Conservation (phyloP, 2,113 vertebrate genomes). For the Stigmatopora nigra region DNA sequence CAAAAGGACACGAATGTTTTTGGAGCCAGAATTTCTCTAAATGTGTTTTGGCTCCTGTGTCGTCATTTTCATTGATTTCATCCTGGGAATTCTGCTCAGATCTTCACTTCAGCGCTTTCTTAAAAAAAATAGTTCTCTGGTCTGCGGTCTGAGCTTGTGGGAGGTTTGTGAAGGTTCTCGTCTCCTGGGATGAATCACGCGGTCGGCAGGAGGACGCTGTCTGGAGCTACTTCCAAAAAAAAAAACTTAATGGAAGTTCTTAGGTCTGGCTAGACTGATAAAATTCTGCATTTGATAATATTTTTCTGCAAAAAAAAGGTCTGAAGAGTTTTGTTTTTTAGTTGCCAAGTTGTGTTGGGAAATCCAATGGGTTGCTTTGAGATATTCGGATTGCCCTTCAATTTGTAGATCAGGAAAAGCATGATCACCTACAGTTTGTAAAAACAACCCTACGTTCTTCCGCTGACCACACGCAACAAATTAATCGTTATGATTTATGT, state of each 20-base stretch:
- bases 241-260: background rate
- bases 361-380: background rate
- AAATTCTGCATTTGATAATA: background rate
- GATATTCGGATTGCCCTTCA: background rate
- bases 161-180: conserved; percentile 51
- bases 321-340: background rate
- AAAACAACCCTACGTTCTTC: too few species aligned
- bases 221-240: background rate
- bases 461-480: background rate
- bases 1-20: background rate
- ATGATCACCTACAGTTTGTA: too few species aligned
- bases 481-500: background rate
- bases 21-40: background rate
- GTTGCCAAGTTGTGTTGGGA: background rate
- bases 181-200: conserved; percentile 22
- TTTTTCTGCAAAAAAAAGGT: background rate
- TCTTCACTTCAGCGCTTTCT: conserved; percentile 26
- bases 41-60: conserved; percentile 30
- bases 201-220: background rate
- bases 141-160: conserved; percentile 40
- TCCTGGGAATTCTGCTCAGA: conserved; percentile 45
- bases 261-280: background rate
- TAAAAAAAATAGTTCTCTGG: background rate
- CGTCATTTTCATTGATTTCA: conserved; percentile 44
- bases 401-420: background rate